Conservation (phyloP, 2,113 vertebrate species). For the Furnarius figulus region DNA sequence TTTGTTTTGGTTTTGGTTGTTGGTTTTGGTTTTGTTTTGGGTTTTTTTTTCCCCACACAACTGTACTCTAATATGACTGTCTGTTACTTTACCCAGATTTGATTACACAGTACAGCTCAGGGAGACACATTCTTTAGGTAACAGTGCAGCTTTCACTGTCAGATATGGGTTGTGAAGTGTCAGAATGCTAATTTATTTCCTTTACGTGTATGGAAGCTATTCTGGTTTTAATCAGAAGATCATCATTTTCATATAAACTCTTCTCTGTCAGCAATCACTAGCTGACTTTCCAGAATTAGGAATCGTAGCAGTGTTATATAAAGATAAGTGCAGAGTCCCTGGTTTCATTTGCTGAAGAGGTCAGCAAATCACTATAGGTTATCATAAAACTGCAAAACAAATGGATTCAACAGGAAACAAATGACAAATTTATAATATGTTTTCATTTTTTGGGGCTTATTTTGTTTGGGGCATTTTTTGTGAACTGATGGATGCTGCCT, state of each 20-base stretch:
- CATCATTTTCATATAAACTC: background rate
- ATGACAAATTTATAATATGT: rapidly evolving
- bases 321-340: background rate
- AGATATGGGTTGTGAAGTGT: background rate
- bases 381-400: background rate
- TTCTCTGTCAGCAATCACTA: background rate
- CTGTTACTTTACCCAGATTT: background rate
- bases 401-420: background rate
- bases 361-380: background rate
- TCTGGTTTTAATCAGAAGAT: background rate
- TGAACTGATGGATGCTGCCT: background rate
- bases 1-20: background rate
- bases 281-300: background rate
- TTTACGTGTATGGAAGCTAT: background rate
- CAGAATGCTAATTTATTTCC: background rate
- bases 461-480: background rate
- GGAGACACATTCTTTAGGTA: background rate
- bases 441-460: background rate
- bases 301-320: background rate
- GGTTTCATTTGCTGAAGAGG: background rate
- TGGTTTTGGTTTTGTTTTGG: too few species aligned
- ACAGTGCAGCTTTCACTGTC: background rate
- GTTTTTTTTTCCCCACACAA: background rate
- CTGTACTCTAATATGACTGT: background rate
- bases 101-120: background rate